Evolutionary conservation across 2,888 invertebrate genomes (phyloP).

Genomic region (Cremastobaeus sp.): DNA sequence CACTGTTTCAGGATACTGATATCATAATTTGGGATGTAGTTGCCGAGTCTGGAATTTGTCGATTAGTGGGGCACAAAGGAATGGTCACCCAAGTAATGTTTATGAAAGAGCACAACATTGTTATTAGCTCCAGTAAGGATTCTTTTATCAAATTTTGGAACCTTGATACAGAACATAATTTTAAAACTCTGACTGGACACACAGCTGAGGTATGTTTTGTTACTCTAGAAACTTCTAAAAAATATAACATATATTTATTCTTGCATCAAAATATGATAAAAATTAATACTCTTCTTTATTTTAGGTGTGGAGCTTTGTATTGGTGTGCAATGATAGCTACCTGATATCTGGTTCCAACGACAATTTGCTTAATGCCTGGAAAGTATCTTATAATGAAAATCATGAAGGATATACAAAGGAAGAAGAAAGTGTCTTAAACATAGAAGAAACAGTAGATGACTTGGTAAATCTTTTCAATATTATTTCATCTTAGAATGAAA

Average conservation of each 20-base stretch:
- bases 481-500: background rate
- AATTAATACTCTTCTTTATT: slow-evolving; percentile 11
- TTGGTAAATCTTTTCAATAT: background rate
- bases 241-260: no score
- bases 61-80: slow-evolving; percentile 95
- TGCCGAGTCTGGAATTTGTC: slow-evolving; percentile 91
- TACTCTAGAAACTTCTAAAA: no score
- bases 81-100: slow-evolving; percentile 90
- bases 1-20: slow-evolving; percentile 87
- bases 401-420: slow-evolving; percentile 71
- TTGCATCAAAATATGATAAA: no score
- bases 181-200: slow-evolving; percentile 94
- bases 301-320: slow-evolving; percentile 90
- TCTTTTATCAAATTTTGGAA: slow-evolving; percentile 98
- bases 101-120: slow-evolving; percentile 83
- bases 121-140: slow-evolving; percentile 94
- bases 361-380: slow-evolving; percentile 91
- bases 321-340: slow-evolving; percentile 88
- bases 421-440: slow-evolving; percentile 81
- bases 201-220: slow-evolving; percentile 91
- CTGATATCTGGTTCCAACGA: slow-evolving; percentile 94
- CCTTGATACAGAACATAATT: slow-evolving; percentile 95
- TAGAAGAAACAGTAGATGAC: slow-evolving; percentile 65
- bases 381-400: slow-evolving; percentile 81
- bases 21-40: slow-evolving; percentile 97